These are phyloP conservation scores for Platysternon megacephalum DNA, from an alignment of 2,113 vertebrate species.

Conservation along the genomic window DNA sequence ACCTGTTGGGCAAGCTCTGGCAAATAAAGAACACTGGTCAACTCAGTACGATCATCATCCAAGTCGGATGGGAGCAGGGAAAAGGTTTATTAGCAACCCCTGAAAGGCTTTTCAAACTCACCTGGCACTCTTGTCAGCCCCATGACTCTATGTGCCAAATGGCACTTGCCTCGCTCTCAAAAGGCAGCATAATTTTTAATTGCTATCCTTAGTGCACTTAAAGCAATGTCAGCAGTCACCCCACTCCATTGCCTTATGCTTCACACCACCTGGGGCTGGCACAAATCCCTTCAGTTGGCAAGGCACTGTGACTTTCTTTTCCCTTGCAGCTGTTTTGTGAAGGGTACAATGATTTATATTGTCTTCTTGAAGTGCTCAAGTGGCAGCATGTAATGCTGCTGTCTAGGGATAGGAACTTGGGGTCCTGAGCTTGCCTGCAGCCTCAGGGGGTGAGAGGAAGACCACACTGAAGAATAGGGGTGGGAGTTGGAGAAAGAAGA, in stretches of 20 bases:
- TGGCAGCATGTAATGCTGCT: neutral
- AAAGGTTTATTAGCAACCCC: conserved; percentile 29
- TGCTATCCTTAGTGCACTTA: neutral
- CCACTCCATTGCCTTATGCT: conserved; percentile 27
- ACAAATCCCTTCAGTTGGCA: conserved; percentile 52
- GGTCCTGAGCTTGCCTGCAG: neutral
- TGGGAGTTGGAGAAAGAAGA: neutral
- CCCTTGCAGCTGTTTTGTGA: conserved; percentile 61
- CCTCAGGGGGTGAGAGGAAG: neutral
- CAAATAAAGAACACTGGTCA: conserved; percentile 32
- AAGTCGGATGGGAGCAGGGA: conserved; percentile 27
- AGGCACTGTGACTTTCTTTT: conserved; percentile 45
- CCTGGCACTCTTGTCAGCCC: conserved; percentile 35
- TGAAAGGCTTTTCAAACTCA: conserved; percentile 60
- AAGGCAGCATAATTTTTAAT: conserved; percentile 29
- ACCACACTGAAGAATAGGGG: neutral
- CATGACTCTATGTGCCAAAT: conserved; percentile 46
- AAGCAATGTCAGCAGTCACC: conserved; percentile 30
- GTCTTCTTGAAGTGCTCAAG: conserved; percentile 58
- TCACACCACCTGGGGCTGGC: conserved; percentile 59
- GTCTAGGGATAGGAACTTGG: neutral
- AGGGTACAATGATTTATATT: conserved; percentile 28
- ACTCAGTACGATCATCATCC: conserved; percentile 15
- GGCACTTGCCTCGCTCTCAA: conserved; percentile 27
- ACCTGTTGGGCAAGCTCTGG: conserved; percentile 40